Percentiles rank a stretch among this genome's conserved stretches.
Evolutionary conservation across 2,797 vertebrate genomes (phyloP).

Genomic region (Syngnathus acus): DNA sequence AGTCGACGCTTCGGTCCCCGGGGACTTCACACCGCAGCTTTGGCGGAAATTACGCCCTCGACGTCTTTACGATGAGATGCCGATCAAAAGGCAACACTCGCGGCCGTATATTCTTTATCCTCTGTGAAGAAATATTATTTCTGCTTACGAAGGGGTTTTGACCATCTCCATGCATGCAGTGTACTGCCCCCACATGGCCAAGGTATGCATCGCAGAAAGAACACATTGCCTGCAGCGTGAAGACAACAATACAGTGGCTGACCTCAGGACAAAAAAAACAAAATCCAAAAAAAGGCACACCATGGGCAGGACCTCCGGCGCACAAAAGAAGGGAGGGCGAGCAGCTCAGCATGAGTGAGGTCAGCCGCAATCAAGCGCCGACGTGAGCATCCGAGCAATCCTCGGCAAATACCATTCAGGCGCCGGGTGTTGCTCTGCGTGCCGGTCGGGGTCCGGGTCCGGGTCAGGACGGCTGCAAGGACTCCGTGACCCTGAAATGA

Average conservation of each 20-base stretch:
- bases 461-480: constrained; percentile 83
- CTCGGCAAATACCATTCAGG: constrained; percentile 68
- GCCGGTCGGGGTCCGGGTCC: constrained; percentile 69
- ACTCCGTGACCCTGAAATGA: constrained; percentile 89
- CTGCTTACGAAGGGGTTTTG: too few species aligned
- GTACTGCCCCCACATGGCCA: neutral
- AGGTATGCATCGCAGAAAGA: neutral
- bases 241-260: neutral
- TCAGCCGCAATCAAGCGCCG: constrained; percentile 70
- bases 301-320: constrained; percentile 15
- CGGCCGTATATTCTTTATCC: too few species aligned
- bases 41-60: too few species aligned
- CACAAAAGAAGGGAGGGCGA: constrained; percentile 68
- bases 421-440: constrained; percentile 63
- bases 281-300: neutral
- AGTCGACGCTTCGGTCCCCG: constrained; percentile 30
- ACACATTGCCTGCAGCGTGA: neutral
- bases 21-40: constrained; percentile 19
- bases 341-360: constrained; percentile 72
- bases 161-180: too few species aligned
- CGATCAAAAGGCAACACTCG: too few species aligned
- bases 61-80: neutral
- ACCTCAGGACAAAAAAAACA: too few species aligned
- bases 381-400: constrained; percentile 86
- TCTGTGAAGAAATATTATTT: too few species aligned